Percentiles rank a stretch among this genome's conserved stretches.
Evolutionary conservation across 2,888 invertebrate species (phyloP).

Genomic region (Macrosiphum euphorbiae): DNA sequence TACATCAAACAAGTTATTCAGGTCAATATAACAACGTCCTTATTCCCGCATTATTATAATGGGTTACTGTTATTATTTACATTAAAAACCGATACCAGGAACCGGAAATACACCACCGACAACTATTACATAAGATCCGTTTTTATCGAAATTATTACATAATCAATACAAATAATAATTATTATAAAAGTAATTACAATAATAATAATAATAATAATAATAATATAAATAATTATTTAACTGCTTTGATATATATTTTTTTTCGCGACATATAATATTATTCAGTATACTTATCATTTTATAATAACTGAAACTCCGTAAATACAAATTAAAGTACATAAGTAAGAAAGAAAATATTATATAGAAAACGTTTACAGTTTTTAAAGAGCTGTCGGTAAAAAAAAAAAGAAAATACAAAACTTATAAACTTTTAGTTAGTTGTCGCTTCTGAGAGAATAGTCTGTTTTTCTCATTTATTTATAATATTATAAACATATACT

Average conservation of each 20-base stretch:
- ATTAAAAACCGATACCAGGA: neutral
- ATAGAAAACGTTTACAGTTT: neutral
- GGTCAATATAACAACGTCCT: slow-evolving; percentile 10
- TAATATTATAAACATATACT: neutral
- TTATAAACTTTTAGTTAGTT: neutral
- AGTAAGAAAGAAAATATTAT: neutral
- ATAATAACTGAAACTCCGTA: neutral
- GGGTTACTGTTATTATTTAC: neutral
- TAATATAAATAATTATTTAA: neutral
- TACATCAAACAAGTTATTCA: slow-evolving; percentile 19
- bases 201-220: neutral
- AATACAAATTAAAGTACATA: neutral
- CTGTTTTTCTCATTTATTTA: neutral
- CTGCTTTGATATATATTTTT: neutral
- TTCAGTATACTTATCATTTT: neutral
- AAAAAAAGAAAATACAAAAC: neutral
- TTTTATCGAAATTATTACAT: neutral
- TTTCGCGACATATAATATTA: neutral
- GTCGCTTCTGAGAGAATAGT: neutral
- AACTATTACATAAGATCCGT: neutral
- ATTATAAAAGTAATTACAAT: neutral
- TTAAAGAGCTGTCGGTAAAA: neutral
- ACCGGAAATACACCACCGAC: neutral
- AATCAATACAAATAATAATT: neutral
- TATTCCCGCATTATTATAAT: neutral